Evolutionary conservation across 2,888 invertebrate genomes (phyloP), one percentile per base, ranked within the genome.

Genomic region (Xestobium rufovillosum): DNA sequence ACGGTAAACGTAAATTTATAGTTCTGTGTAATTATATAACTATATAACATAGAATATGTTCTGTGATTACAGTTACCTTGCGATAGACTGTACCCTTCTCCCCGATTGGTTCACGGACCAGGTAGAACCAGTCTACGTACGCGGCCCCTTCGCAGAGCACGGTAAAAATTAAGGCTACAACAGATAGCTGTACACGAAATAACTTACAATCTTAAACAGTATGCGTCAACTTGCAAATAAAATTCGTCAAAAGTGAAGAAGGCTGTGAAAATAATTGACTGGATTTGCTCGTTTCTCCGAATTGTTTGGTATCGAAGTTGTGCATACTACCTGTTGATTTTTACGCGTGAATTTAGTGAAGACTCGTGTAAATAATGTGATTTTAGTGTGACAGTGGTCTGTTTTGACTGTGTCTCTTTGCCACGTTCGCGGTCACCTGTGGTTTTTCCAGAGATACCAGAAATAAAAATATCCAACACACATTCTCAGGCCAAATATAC

Each of bases 51-150:
- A 45, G 45, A 45, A 49, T 50, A 42, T 31, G 31, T 31, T 52
- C 53, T 53, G 50, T 51, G 53, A 52, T 53, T 56, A 53, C 57
- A 59, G 58, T 59, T 59, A 60, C 58, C 57, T 60, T 56, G 59
- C 55, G 45, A 54, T 54, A 55, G 56, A 55, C 54, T 56, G 52
- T 57, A 57, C 53, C 48, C 53, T 49, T 54, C 50, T 52, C 55
- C 51, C 48, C 52, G 51, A 59, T 57, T 60, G 57, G 59, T 49
- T 47, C 45, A 45, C 47, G 46, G 55, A 47, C 45, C 59, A 61
- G 60, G 60, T 60, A 60, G 55, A 60, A 61, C 61, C 62, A 62
- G 61, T 62, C 60, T n/a, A n/a, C n/a, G n/a, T 57, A 55, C 53
- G 55, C 56, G 56, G 55, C 50, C 57, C 57, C 59, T 55, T 47